phyloP scores from a whole-genome alignment of 2,888 invertebrate species.

The Xylocampa areola region DNA sequence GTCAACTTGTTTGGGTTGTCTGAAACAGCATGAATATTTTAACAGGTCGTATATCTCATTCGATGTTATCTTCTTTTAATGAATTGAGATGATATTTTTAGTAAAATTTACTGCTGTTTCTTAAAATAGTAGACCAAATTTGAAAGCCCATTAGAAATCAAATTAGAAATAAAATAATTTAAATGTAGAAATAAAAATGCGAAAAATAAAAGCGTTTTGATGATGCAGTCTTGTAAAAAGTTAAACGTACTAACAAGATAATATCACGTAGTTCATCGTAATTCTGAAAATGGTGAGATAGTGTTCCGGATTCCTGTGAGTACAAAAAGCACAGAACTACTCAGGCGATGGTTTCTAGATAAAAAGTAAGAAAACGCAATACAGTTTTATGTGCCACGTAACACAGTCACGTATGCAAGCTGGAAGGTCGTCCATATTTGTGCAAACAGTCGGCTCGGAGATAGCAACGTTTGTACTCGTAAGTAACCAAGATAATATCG shows the following conservation, averaged over 20 bases:
- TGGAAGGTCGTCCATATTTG: slow-evolving; percentile 80
- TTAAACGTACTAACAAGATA: slow-evolving; percentile 23
- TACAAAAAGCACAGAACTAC: slow-evolving; percentile 41
- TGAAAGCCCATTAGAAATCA: no score
- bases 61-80: slow-evolving; percentile 1
- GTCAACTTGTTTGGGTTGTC: slow-evolving; percentile 46
- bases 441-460: slow-evolving; percentile 79
- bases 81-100: background rate
- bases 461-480: slow-evolving; percentile 81
- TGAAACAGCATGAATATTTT: slow-evolving; percentile 42
- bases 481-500: slow-evolving; percentile 80
- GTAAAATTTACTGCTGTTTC: background rate
- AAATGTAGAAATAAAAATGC: no score
- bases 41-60: background rate
- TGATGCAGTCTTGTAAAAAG: slow-evolving; percentile 10
- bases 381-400: slow-evolving; percentile 62
- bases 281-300: slow-evolving; percentile 27
- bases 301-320: slow-evolving; percentile 31
- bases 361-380: slow-evolving; percentile 61
- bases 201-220: no score
- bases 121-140: no score
- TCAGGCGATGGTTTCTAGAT: slow-evolving; percentile 52
- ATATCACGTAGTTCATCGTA: slow-evolving; percentile 23
- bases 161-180: no score
- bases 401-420: slow-evolving; percentile 76